These are phyloP conservation scores for Psittacula echo DNA, from an alignment of 2,797 vertebrate genomes.

Conservation along the genomic window DNA sequence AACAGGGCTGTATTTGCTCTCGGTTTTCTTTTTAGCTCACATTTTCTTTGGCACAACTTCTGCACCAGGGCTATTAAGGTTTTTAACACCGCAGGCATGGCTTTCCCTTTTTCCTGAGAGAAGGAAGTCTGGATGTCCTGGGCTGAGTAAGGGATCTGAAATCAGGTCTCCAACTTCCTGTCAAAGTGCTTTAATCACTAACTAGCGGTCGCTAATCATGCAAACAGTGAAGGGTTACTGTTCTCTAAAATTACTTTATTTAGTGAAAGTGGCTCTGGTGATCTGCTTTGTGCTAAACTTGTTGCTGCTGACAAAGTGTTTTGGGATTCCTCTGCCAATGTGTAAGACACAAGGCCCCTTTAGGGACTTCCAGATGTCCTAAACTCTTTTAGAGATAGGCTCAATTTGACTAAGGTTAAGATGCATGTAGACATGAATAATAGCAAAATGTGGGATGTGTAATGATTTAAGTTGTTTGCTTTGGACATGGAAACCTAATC, in stretches of 20 bases:
- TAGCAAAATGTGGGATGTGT: background rate
- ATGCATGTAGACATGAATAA: background rate
- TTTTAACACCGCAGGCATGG: background rate
- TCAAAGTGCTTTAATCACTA: background rate
- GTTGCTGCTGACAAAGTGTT: constrained; percentile 1
- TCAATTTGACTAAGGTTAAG: background rate
- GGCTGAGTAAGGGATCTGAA: background rate
- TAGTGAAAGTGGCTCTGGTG: background rate
- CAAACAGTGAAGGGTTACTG: background rate
- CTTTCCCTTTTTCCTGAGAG: background rate
- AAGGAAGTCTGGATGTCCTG: background rate
- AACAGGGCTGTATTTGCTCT: background rate
- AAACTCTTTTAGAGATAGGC: background rate
- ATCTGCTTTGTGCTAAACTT: constrained; percentile 9
- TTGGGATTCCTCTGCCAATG: constrained; percentile 9
- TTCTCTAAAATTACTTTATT: constrained; percentile 10
- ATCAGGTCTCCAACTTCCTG: background rate
- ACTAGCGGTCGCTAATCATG: background rate
- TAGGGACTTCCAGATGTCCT: constrained; percentile 17
- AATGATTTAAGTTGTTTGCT: background rate
- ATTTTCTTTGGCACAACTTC: background rate
- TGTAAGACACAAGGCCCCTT: background rate
- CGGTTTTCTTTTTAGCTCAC: background rate
- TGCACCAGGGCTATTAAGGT: background rate
- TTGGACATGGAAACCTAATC: background rate